Conservation (phyloP, 2,888 invertebrate species). For the Cetonia aurata region DNA sequence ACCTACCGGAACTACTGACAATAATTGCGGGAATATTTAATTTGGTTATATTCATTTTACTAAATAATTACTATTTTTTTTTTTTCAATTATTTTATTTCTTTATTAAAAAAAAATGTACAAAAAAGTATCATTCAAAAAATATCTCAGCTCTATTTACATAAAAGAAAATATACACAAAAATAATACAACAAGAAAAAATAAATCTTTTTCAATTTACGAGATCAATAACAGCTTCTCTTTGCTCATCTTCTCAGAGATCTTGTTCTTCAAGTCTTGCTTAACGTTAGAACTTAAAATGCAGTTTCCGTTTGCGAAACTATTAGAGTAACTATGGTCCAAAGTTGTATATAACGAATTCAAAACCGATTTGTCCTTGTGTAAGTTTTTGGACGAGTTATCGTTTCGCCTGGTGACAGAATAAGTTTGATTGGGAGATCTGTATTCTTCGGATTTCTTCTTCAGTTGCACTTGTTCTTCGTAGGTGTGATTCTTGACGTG, state of each 20-base stretch:
- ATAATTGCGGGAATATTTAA: too few species aligned
- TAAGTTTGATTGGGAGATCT: constrained; percentile 32
- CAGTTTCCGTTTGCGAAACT: constrained; percentile 43
- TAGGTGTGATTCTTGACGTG: constrained; percentile 87
- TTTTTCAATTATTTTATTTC: too few species aligned
- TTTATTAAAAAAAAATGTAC: constrained; percentile 9
- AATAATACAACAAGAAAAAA: neutral
- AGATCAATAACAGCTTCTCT: constrained; percentile 35
- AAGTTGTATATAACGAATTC: constrained; percentile 39
- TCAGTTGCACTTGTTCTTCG: constrained; percentile 64
- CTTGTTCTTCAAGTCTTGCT: constrained; percentile 65
- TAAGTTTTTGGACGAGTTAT: constrained; percentile 9
- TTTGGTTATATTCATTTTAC: too few species aligned
- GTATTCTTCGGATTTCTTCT: constrained; percentile 54
- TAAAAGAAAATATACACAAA: constrained; percentile 8
- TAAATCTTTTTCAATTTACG: neutral
- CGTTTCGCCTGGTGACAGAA: constrained; percentile 2
- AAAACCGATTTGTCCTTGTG: constrained; percentile 35
- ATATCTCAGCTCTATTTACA: constrained; percentile 25
- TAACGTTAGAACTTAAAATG: constrained; percentile 53
- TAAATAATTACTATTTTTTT: too few species aligned
- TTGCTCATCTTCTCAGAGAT: constrained; percentile 60
- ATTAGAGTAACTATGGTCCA: constrained; percentile 54
- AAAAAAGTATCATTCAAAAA: constrained; percentile 14
- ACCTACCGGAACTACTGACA: too few species aligned